These are phyloP conservation scores for Mercenaria mercenaria DNA, from an alignment of 1,140 invertebrate genomes.

Conservation along the genomic window DNA sequence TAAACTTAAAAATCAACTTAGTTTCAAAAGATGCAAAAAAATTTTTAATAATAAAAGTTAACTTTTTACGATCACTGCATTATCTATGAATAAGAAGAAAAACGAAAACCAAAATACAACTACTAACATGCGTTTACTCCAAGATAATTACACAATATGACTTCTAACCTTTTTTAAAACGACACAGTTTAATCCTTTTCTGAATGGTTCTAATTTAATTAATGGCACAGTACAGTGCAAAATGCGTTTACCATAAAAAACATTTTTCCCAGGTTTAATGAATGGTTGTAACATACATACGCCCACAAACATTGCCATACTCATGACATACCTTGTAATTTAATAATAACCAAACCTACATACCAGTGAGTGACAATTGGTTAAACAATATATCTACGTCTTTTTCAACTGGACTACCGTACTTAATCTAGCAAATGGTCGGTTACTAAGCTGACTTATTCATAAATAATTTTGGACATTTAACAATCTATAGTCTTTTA, in stretches of 20 bases:
- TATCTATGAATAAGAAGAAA: no score
- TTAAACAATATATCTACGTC: neutral
- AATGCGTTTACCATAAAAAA: neutral
- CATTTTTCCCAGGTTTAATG: slow-evolving; percentile 6
- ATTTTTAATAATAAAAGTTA: no score
- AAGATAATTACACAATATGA: neutral
- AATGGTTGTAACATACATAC: neutral
- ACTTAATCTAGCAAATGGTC: no score
- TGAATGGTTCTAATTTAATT: neutral
- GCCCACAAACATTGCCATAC: neutral
- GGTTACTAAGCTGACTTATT: no score
- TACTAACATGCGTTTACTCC: no score
- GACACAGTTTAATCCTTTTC: neutral
- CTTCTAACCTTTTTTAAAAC: neutral
- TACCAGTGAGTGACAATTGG: neutral
- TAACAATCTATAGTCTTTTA: no score
- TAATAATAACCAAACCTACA: neutral
- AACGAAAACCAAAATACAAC: no score
- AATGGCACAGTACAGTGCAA: neutral
- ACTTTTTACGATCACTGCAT: no score
- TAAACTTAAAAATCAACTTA: no score
- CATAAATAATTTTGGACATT: no score
- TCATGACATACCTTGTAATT: neutral
- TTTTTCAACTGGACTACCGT: neutral
- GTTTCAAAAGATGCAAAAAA: no score